Evolutionary conservation across 2,113 vertebrate genomes (phyloP).

Genomic region (Tragelaphus strepsiceros): DNA sequence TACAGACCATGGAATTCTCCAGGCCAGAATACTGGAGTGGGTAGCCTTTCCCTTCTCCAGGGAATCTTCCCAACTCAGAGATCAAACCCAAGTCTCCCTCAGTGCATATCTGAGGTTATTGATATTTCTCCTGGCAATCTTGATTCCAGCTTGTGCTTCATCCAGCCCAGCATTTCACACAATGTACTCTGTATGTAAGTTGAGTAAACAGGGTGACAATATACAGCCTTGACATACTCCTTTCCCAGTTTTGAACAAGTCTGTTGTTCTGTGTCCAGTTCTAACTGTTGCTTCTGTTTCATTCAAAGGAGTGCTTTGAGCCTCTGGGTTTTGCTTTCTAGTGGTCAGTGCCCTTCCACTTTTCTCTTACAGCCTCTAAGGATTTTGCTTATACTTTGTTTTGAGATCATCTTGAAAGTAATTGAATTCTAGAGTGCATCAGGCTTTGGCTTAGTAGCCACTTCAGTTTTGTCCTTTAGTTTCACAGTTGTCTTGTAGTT

Average conservation of each 20-base stretch:
- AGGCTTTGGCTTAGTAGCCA: neutral
- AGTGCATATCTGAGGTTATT: neutral
- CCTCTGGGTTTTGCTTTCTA: neutral
- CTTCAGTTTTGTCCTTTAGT: slow-evolving; percentile 19
- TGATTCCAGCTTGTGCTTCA: neutral
- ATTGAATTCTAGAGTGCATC: neutral
- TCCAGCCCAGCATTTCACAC: neutral
- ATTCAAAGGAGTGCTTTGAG: neutral
- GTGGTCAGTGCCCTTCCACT: neutral
- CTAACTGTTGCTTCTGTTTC: neutral
- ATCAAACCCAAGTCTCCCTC: neutral
- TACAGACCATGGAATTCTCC: neutral
- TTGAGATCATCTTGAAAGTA: neutral
- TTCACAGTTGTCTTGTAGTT: neutral
- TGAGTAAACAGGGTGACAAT: neutral
- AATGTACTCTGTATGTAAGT: neutral
- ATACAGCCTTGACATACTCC: neutral
- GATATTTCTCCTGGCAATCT: neutral
- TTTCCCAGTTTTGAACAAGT: neutral
- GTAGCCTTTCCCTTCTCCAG: neutral
- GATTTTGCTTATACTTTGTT: neutral
- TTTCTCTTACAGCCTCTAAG: neutral
- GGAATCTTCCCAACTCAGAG: neutral
- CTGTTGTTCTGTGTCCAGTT: neutral
- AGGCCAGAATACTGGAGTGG: neutral